Evolutionary conservation across 2,888 invertebrate species (phyloP), one percentile per base, ranked within the genome.

Genomic region (Rhingia campestris): DNA sequence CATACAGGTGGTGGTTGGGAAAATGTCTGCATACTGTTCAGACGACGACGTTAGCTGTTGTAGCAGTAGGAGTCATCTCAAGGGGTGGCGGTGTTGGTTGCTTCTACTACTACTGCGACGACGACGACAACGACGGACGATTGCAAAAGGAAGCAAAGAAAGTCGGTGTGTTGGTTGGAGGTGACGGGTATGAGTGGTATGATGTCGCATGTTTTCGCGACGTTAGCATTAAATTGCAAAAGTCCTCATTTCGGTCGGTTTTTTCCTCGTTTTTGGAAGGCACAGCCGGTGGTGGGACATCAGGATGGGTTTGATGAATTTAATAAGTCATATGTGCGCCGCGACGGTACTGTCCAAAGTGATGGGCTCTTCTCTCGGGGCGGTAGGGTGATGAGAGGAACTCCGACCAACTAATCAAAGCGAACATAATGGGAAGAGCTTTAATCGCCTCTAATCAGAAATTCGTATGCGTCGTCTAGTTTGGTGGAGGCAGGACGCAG

Each of bases 201-300:
- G 84, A 59, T 70, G 70, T 84, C 56, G 84, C 84, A 84, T 84
- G 84, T 75, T 84, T 59, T 75, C 59, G 53, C 74, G 66, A 84
- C 74, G 74, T 84, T 84, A 84, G 70, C 84, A 80, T 80, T 66
- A 84, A 84, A 84, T 84, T 84, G 80, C 70, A 70, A 75, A 70
- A 70, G 70, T 70, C 73, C 63, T 79, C 64, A 58, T 84, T 84
- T 80, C 41, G 64, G 80, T 53, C 47, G 47, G 58, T 80, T 35
- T 49, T 53, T 56, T 59, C 43, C 37, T 63, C 67, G n/a, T 59
- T 61, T 61, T 61, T 12, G 35, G 43, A 39, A 45, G 22, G 32
- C 32, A 59, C n/a, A 30, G 35, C 41, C 22, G 37, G 66, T n/a
- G 63, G 64, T 35, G 41, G 49, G 43, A 47, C 37, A 14, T 59